Evolutionary conservation across 1,140 invertebrate species (phyloP).

Genomic region (Drosophila pectinifera): DNA sequence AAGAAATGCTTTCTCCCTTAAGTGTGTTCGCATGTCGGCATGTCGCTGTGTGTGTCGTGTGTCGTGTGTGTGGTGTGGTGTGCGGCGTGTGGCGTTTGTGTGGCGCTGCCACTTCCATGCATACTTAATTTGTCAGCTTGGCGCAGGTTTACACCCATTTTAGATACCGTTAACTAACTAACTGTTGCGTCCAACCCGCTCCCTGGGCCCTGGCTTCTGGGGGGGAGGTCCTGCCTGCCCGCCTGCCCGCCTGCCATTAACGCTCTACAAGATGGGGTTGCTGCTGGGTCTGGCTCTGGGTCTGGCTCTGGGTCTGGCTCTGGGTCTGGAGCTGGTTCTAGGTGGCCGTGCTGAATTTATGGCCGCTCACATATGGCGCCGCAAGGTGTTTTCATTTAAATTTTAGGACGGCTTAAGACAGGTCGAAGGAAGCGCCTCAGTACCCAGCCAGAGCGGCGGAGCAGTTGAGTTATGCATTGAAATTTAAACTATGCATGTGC

Average conservation of each 20-base stretch:
- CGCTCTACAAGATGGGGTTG: background rate
- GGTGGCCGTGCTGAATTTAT: constrained; percentile 64
- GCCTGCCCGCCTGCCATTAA: constrained; percentile 12
- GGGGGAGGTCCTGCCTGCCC: constrained; percentile 5
- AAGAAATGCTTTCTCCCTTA: constrained; percentile 28
- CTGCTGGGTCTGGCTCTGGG: no score
- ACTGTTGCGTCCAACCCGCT: constrained; percentile 60
- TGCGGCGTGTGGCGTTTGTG: constrained; percentile 8
- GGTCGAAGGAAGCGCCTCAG: constrained; percentile 23
- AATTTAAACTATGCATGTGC: constrained; percentile 66
- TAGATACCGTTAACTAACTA: constrained; percentile 65
- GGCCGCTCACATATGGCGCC: constrained; percentile 55
- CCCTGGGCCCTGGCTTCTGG: background rate
- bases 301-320: background rate
- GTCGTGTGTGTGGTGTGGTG: no score
- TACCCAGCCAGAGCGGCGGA: no score
- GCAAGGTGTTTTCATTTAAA: constrained; percentile 72
- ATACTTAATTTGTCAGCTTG: constrained; percentile 79
- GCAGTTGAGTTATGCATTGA: constrained; percentile 65
- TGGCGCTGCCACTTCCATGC: constrained; percentile 62
- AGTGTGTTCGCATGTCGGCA: background rate
- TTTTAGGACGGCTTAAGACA: constrained; percentile 65
- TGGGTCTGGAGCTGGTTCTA: background rate
- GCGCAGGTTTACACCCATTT: constrained; percentile 64
- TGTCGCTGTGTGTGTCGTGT: background rate